Conservation (phyloP, 2,888 invertebrate genomes). For the Apomyelois bistriatella region DNA sequence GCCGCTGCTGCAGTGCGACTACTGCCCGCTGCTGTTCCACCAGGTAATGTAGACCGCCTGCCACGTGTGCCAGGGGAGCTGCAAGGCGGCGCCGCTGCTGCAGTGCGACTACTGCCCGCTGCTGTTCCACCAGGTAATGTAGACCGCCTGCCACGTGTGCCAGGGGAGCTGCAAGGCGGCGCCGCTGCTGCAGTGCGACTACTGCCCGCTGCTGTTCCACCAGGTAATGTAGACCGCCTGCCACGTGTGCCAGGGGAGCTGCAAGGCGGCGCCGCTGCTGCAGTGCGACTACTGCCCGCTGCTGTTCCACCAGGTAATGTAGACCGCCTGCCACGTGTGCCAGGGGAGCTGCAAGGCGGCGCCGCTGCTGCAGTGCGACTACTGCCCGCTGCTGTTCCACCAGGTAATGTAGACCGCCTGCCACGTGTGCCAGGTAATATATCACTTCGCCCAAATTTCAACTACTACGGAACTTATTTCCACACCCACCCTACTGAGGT, state of each 20-base stretch:
- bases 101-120: conserved; percentile 97
- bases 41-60: conserved; percentile 85
- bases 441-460: too few relatives aligned
- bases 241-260: conserved; percentile 85
- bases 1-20: conserved; percentile 95
- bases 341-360: conserved; percentile 90
- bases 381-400: conserved; percentile 86
- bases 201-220: conserved; percentile 86
- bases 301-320: conserved; percentile 69
- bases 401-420: conserved; percentile 54
- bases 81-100: conserved; percentile 89
- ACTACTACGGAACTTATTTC: too few relatives aligned
- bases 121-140: conserved; percentile 73
- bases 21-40: conserved; percentile 86
- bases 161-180: conserved; percentile 90
- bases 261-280: conserved; percentile 89
- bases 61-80: conserved; percentile 91
- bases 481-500: too few relatives aligned
- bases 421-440: conserved; percentile 82
- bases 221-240: conserved; percentile 54
- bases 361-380: conserved; percentile 95
- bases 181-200: conserved; percentile 95
- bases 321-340: conserved; percentile 64
- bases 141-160: conserved; percentile 62
- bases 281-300: conserved; percentile 97